Base-by-base conservation (phyloP, 1,140 invertebrate genomes). In the Ceratosolen fusciceps region DNA sequence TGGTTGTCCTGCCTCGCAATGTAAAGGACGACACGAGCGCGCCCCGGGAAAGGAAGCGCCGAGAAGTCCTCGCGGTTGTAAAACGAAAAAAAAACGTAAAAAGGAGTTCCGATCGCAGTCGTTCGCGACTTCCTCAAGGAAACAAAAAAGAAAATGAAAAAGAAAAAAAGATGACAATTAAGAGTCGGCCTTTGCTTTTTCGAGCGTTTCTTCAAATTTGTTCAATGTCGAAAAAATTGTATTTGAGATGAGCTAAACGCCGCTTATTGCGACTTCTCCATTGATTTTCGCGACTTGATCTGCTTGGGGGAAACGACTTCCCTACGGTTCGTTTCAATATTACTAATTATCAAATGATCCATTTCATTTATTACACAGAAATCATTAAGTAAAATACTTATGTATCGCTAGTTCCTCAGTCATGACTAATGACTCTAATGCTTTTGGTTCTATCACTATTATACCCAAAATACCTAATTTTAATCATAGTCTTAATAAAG, bases 171-270 rank as follows among this genome's bases (percentile, higher is more conserved):
- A n/a, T n/a, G n/a, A n/a, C n/a, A n/a, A n/a, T n/a, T n/a, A n/a
- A n/a, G 37, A 74, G 24, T 68, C 26, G 31, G 65, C n/a, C 52
- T 67, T 80, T 52, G 73, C 37, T 80, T 75, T n/a, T 80, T 75
- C 39, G 10, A 62, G 31, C 62, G 14, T 68, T 52, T 72, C 29
- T 78, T 74, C 47, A 77, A 81, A 67, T 77, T 80, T 74, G 31
- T 81, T 80, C 31, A 37, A 49, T 77, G 62, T 60, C 7, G 52
- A 65, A 67, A n/a, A 10, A 58, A 52, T 65, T 31, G n/a, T 1
- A 43, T 62, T 71, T 21, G 56, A 34, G 58, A 68, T 14, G n/a
- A 62, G 56, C 4, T 7, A 26, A 67, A 62, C 26, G 26, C 9
- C 47, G 39, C 31, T 79, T 58, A 52, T 12, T 43, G 43, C 43